A percentile compares a stretch with the other conserved stretches of the same genome.
Conservation (phyloP, 2,797 vertebrate species). For the Pogonophryne albipinna region DNA sequence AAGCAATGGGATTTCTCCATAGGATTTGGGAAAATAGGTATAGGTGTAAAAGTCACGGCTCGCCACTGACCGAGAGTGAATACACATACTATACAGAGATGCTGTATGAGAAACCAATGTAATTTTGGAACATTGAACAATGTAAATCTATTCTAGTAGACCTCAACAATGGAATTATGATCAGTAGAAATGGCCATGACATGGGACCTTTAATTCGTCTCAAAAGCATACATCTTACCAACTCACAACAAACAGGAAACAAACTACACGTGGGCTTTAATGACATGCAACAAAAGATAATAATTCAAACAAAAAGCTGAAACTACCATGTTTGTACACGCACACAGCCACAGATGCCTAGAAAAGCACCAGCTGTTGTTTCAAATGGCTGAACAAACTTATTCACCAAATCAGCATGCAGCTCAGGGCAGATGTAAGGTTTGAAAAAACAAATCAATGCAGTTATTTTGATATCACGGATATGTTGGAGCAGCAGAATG, state of each 20-base stretch:
- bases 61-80: too few relatives aligned
- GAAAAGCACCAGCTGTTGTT: neutral
- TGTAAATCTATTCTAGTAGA: too few relatives aligned
- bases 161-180: too few relatives aligned
- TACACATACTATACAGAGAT: too few relatives aligned
- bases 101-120: too few relatives aligned
- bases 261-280: neutral
- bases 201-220: too few relatives aligned
- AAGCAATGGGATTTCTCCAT: too few relatives aligned
- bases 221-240: neutral
- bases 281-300: conserved; percentile 12
- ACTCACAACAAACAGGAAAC: conserved; percentile 8
- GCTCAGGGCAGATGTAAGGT: neutral
- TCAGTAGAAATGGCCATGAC: too few relatives aligned
- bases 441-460: conserved; percentile 2
- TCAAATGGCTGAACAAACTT: neutral
- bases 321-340: neutral
- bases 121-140: too few relatives aligned
- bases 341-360: neutral
- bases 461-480: neutral
- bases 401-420: neutral
- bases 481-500: neutral
- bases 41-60: too few relatives aligned
- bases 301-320: neutral
- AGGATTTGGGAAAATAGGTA: too few relatives aligned